These are phyloP conservation scores for Lepidurus arcticus DNA, from an alignment of 1,140 invertebrate genomes.

Conservation along the genomic window DNA sequence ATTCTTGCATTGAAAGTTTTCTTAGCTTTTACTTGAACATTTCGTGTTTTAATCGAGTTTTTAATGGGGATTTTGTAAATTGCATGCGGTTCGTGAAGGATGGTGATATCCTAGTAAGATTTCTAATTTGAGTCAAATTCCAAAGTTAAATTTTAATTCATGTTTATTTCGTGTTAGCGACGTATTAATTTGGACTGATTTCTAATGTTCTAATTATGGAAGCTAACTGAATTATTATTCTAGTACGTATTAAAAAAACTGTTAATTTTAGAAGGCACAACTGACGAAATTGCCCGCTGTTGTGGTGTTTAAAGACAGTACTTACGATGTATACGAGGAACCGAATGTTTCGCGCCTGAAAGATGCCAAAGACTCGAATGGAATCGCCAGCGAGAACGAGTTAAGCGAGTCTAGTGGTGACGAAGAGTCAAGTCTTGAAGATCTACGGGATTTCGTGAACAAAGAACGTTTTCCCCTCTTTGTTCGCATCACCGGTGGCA, in stretches of 20 bases:
- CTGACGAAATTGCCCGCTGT: conserved; percentile 53
- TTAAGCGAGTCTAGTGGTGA: conserved; percentile 30
- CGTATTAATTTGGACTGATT: too few species aligned
- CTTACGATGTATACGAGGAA: conserved; percentile 65
- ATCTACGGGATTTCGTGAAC: conserved; percentile 79
- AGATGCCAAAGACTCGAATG: conserved; percentile 20
- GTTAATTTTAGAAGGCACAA: conserved; percentile 34
- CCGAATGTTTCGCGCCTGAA: conserved; percentile 35
- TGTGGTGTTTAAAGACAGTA: conserved; percentile 75
- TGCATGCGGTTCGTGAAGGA: conserved; percentile 50
- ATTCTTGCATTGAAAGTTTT: too few species aligned
- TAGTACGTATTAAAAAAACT: neutral
- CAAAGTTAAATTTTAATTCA: neutral
- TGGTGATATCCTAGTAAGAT: conserved; percentile 39
- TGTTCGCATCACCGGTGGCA: conserved; percentile 74
- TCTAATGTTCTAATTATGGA: too few species aligned
- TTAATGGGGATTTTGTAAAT: neutral
- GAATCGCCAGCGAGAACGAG: neutral
- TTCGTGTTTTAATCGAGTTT: too few species aligned
- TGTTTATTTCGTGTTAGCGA: too few species aligned
- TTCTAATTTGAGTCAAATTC: neutral
- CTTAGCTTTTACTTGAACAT: too few species aligned
- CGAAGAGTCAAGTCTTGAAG: conserved; percentile 51
- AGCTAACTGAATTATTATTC: neutral
- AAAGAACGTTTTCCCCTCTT: conserved; percentile 84